These are phyloP conservation scores for Bombyx mandarina DNA, from an alignment of 1,140 invertebrate genomes.

Conservation along the genomic window DNA sequence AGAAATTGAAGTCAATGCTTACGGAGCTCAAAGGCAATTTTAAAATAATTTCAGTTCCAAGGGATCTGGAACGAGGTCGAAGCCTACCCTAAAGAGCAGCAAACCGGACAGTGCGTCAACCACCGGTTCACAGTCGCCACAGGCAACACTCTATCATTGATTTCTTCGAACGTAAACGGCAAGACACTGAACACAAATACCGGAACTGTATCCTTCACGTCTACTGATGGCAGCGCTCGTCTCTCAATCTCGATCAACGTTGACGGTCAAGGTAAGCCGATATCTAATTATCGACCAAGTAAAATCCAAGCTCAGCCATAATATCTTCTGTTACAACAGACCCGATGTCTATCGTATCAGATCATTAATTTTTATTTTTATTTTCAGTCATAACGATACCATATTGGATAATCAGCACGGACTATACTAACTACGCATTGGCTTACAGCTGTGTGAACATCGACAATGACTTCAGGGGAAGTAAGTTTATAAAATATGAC, in stretches of 20 bases:
- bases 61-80: slow-evolving; percentile 44
- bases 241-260: slow-evolving; percentile 5
- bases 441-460: slow-evolving; percentile 40
- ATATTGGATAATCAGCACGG: slow-evolving; percentile 25
- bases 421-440: slow-evolving; percentile 27
- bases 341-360: too few relatives aligned
- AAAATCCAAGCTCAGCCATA: too few relatives aligned
- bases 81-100: slow-evolving; percentile 38
- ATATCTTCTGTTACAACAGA: too few relatives aligned
- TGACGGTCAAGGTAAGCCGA: slow-evolving; percentile 7
- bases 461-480: slow-evolving; percentile 17
- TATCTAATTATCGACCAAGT: too few relatives aligned
- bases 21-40: not conserved
- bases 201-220: slow-evolving; percentile 12
- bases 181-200: slow-evolving; percentile 7
- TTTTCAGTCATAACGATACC: slow-evolving; percentile 9
- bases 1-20: too few relatives aligned
- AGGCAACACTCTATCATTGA: slow-evolving; percentile 13
- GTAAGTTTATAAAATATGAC: slow-evolving; percentile 14
- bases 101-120: slow-evolving; percentile 39
- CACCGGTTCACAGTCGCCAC: slow-evolving; percentile 23
- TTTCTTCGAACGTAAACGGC: slow-evolving; percentile 18
- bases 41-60: slow-evolving; percentile 30
- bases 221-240: slow-evolving; percentile 15
- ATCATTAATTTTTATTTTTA: not conserved